Evolutionary conservation across 1,140 invertebrate species (phyloP), one percentile per base, ranked within the genome.

Genomic region (Pectinophora gossypiella): DNA sequence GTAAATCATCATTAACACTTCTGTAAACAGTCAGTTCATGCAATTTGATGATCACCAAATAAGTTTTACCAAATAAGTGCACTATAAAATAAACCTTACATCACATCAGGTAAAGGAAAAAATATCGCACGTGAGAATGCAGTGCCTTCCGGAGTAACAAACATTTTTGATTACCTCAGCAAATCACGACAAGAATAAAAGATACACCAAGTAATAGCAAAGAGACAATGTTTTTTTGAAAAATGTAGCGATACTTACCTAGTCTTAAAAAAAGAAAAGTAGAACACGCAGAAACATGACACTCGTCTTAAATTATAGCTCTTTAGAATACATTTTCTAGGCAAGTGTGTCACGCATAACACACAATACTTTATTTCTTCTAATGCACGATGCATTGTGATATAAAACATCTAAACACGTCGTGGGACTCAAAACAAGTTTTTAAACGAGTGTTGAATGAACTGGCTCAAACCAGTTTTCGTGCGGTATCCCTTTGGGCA

Each of bases 81-180:
- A n/a, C n/a, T n/a, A n/a, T n/a, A n/a, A 5, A 27, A 27, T 27
- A 27, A 27, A 27, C 23, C 5, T 6, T 12, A 27, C 23, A 27
- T 27, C 23, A 12, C 23, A 6, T 6, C 23, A 27, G 12, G 23
- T 27, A 27, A 6, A 6, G 23, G 23, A 27, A 27, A 50, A 32
- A 52, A 52, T 45, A 18, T 32, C 42, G 27, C 50, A 52, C 42
- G 40, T 44, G 50, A 52, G 50, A 52, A 52, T 52, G 49, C 40
- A 22, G 49, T 20, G 18, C 27, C 49, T 44, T 45, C 50, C 42
- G 42, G 18, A 9, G 19, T 18, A 5, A 43, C 7, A 19, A n/a
- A n/a, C n/a, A n/a, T n/a, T n/a, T 43, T 3, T n/a, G 7, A 43
- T 43, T 38, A 9, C n/a, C 35, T 38, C 13, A 12, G 35, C 13